Conservation (phyloP, 2,888 invertebrate genomes). For the Urechis unicinctus region DNA sequence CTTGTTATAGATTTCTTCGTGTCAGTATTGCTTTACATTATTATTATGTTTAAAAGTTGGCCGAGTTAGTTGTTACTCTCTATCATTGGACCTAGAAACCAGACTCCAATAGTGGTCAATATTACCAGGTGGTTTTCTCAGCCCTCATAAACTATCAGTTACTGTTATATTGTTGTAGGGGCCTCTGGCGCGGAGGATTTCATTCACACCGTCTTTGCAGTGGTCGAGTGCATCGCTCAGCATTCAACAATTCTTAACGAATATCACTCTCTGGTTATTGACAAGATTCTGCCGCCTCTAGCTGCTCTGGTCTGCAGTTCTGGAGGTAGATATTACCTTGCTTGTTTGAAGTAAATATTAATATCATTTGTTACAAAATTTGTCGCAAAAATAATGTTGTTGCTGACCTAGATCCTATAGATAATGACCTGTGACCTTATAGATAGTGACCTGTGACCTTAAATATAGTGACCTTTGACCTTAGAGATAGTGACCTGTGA, state of each 20-base stretch:
- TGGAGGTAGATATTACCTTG: conserved; percentile 29
- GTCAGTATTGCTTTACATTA: too few species aligned
- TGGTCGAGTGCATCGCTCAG: conserved; percentile 43
- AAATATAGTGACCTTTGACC: neutral
- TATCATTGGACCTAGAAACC: too few species aligned
- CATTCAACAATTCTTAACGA: conserved; percentile 42
- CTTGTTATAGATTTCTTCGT: too few species aligned
- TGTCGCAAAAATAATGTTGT: neutral
- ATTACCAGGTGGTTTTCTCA: too few species aligned
- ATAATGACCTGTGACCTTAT: neutral
- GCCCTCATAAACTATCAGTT: too few species aligned
- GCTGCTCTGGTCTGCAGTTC: conserved; percentile 39
- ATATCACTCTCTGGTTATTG: conserved; percentile 35
- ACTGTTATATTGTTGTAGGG: neutral
- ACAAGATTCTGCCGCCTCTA: conserved; percentile 37
- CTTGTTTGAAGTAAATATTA: too few species aligned
- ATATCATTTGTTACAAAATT: too few species aligned
- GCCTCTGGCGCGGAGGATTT: conserved; percentile 31
- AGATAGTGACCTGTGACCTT: neutral
- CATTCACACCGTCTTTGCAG: conserved; percentile 39
- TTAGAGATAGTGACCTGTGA: neutral
- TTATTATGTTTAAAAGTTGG: too few species aligned
- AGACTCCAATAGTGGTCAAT: too few species aligned
- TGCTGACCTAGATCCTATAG: neutral
- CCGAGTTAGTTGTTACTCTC: too few species aligned